Percentiles rank a stretch among this genome's conserved stretches.
Evolutionary conservation across 2,797 vertebrate species (phyloP).

Genomic region (Netta rufina): DNA sequence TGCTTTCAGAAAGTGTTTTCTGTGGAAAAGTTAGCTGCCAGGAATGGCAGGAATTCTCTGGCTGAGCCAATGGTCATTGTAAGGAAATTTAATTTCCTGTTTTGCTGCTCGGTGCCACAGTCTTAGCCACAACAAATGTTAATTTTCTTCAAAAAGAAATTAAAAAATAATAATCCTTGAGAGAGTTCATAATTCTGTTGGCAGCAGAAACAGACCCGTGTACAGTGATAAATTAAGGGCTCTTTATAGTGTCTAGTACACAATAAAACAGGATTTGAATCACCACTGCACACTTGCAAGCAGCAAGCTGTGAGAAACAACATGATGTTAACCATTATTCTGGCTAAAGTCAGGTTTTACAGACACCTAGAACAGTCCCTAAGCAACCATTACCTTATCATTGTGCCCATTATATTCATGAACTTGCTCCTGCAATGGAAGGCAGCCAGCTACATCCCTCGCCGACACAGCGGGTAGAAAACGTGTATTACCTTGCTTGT

Average conservation of each 20-base stretch:
- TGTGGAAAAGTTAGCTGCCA: slow-evolving; percentile 9
- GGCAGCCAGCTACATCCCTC: neutral
- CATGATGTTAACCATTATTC: neutral
- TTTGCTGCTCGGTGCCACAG: neutral
- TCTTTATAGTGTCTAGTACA: neutral
- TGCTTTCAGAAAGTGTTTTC: neutral
- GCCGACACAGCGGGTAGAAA: fast-evolving
- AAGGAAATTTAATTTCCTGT: slow-evolving; percentile 18
- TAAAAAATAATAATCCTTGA: neutral
- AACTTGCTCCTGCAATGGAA: neutral
- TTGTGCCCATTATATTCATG: neutral
- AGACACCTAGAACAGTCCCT: neutral
- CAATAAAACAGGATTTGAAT: neutral
- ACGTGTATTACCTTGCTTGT: fast-evolving
- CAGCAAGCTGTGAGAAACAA: neutral
- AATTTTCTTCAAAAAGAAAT: neutral
- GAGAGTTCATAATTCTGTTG: neutral
- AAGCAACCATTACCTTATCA: neutral
- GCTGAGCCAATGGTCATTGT: neutral
- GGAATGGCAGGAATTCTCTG: slow-evolving; percentile 27
- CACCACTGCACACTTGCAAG: neutral
- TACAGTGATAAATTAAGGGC: neutral
- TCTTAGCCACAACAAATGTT: neutral
- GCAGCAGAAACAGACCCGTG: neutral
- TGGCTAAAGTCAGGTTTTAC: neutral